These are phyloP conservation scores for Brachionus plicatilis DNA, from an alignment of 1,140 invertebrate species.

Conservation along the genomic window DNA sequence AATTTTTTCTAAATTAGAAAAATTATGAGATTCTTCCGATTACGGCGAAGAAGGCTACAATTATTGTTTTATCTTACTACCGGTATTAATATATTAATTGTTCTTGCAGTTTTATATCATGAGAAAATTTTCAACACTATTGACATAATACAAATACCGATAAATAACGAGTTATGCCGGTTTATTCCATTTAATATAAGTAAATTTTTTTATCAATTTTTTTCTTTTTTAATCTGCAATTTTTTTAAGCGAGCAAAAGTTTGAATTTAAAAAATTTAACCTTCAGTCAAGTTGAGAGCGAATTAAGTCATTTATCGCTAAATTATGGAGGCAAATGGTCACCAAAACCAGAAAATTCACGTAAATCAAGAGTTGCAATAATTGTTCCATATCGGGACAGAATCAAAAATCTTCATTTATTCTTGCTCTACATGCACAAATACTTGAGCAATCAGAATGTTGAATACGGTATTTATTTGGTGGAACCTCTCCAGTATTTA, in stretches of 20 bases:
- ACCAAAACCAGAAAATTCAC: conserved; percentile 52
- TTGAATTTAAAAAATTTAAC: conserved; percentile 31
- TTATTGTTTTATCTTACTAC: not conserved
- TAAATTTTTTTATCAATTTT: not conserved
- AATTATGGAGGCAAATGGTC: conserved; percentile 65
- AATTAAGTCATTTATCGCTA: conserved; percentile 67
- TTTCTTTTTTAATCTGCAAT: not conserved
- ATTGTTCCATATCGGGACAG: conserved; percentile 82
- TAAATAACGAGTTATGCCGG: not conserved
- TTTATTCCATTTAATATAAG: conserved; percentile 31
- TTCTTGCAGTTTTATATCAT: not conserved
- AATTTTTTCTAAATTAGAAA: not conserved
- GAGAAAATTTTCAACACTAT: conserved; percentile 38
- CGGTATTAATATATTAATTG: not conserved
- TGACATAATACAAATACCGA: not conserved
- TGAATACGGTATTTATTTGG: conserved; percentile 62
- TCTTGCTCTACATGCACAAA: conserved; percentile 79
- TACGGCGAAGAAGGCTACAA: not conserved
- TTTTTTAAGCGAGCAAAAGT: not conserved
- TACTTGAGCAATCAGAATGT: conserved; percentile 78
- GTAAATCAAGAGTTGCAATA: conserved; percentile 63
- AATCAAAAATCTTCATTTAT: conserved; percentile 68
- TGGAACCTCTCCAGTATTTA: not conserved
- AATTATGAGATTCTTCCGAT: not conserved
- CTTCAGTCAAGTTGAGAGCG: conserved; percentile 49